Base-by-base conservation (phyloP, 1,140 invertebrate species). In the Lamellibrachia luymesi region DNA sequence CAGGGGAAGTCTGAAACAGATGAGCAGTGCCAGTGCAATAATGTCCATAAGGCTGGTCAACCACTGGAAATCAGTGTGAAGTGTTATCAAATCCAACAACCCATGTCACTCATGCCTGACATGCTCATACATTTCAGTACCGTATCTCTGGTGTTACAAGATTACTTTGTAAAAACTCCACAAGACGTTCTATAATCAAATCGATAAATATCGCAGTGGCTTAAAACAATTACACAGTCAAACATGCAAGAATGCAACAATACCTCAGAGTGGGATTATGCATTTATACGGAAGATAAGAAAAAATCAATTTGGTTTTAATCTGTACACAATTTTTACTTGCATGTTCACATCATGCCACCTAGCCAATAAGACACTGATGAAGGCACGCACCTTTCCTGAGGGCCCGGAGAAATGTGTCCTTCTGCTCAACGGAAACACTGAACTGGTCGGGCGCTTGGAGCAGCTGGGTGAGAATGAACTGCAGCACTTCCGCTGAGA, bases 401-500 rank as follows among this genome's bases (percentile, higher is more conserved):
- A 99, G 97, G 95, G 97, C 97, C 95, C 97, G 97, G 50, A 98
- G 95, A 97, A 99, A 98, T 94, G 97, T 97, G 94, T 98, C 97
- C 95, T 98, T 98, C 13, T 97, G 97, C 94, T 98, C 98, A 91
- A 97, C 95, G 92, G 95, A 94, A 92, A 96, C 96, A 94, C 97
- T 97, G 94, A 97, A 96, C 80, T 96, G 95, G 94, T 97, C 96
- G 94, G 96, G 96, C 22, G 95, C 95, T 95, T 97, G 97, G 95
- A 97, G 97, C 38, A 97, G 95, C 93, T 97, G 97, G 94, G 96
- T 97, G 50, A 98, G 97, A 94, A 99, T 97, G 92, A 98, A 97
- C 96, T 99, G 98, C 95, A 99, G 97, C 94, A 98, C 97, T 97
- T 99, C 98, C 94, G 98, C 98, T 93, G 98, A 98, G 94, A 98